Conservation (phyloP, 1,140 invertebrate genomes). For the Heliconius congener region DNA sequence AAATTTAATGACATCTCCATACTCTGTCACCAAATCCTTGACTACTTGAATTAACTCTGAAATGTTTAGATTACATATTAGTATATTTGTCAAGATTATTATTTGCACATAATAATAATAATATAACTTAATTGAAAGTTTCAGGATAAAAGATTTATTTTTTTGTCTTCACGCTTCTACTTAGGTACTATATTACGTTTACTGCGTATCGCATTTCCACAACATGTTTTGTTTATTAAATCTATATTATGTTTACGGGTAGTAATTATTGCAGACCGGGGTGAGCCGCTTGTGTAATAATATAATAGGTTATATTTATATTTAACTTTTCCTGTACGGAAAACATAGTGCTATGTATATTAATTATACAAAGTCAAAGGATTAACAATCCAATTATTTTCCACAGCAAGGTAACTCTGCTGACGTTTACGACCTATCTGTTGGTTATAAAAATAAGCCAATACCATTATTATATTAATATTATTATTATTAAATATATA, state of each 20-base stretch:
- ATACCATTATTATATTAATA: not conserved
- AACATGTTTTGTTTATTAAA: too few species aligned
- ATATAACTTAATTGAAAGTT: too few species aligned
- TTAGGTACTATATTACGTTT: too few species aligned
- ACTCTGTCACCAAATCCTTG: slow-evolving; percentile 49
- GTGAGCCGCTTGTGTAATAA: not conserved
- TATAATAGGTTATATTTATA: not conserved
- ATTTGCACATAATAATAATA: too few species aligned
- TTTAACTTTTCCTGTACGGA: not conserved
- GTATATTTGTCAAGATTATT: not conserved
- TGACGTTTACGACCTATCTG: slow-evolving; percentile 1
- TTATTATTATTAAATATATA: not conserved
- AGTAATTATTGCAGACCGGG: not conserved
- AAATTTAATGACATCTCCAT: slow-evolving; percentile 62
- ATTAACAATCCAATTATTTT: slow-evolving; percentile 5
- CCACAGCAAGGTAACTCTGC: not conserved
- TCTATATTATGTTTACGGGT: not conserved
- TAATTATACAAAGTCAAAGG: not conserved
- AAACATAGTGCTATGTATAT: not conserved
- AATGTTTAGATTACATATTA: slow-evolving; percentile 13
- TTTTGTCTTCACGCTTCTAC: too few species aligned
- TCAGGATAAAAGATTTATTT: too few species aligned
- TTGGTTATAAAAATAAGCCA: not conserved
- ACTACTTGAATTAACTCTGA: slow-evolving; percentile 62
- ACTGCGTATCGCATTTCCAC: too few species aligned